These are phyloP conservation scores for Oplegnathus fasciatus DNA, from an alignment of 2,113 vertebrate genomes.

Conservation along the genomic window DNA sequence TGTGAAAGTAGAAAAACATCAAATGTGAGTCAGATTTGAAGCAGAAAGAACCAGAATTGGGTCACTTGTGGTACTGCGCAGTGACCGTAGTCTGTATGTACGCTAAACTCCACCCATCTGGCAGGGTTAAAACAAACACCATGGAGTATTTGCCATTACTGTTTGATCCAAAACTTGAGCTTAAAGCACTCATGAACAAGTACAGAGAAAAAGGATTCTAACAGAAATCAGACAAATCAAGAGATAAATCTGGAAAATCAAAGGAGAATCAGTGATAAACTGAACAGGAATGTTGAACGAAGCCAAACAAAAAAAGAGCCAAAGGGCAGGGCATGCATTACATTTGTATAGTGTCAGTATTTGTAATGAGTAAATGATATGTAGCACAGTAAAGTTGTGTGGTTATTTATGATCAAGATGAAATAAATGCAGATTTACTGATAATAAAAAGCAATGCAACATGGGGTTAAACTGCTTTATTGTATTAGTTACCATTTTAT, in stretches of 20 bases:
- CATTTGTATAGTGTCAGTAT: slow-evolving; percentile 9
- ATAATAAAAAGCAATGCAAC: slow-evolving; percentile 71
- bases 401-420: slow-evolving; percentile 35
- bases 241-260: slow-evolving; percentile 36
- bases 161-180: slow-evolving; percentile 39
- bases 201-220: background rate
- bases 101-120: slow-evolving; percentile 18
- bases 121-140: slow-evolving; percentile 6
- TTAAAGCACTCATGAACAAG: slow-evolving; percentile 19
- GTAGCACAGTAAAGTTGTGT: slow-evolving; percentile 1
- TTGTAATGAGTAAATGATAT: slow-evolving; percentile 1
- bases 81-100: background rate
- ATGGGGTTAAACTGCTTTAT: slow-evolving; percentile 64
- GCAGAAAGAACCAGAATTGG: background rate
- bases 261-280: slow-evolving; percentile 57
- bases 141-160: slow-evolving; percentile 47
- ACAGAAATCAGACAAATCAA: background rate
- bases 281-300: slow-evolving; percentile 27
- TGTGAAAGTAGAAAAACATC: background rate
- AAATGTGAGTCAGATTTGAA: background rate
- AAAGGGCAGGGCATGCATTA: slow-evolving; percentile 23
- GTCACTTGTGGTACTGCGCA: background rate
- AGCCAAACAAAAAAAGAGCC: slow-evolving; percentile 15
- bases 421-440: slow-evolving; percentile 15
- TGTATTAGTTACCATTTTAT: background rate